Base-by-base conservation (phyloP, 2,797 vertebrate genomes). In the Pangasius krempfi region DNA sequence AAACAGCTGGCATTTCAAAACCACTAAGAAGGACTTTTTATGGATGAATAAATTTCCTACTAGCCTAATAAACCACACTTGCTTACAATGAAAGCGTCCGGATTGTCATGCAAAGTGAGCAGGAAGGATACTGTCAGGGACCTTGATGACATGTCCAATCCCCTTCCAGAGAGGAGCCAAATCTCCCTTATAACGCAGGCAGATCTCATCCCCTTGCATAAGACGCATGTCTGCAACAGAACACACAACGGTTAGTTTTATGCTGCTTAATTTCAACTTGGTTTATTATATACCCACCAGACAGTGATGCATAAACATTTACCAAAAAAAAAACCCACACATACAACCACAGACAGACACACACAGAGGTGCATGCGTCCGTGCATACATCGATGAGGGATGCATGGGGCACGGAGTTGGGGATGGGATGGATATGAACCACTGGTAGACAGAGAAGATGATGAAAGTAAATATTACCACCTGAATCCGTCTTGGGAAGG, bases 121-220 rank as follows among this genome's bases (percentile, higher is more conserved):
- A 81, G 75, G 52, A 96, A 98, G 97, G 98, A 99, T 99, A 99
- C 98, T 99, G 93, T 99, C 99, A 1, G 99, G 99, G 89, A 99
- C 99, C 95, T 99, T 99, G 95, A 99, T 99, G 90, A 99, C 99
- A 0, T 99, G 99, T 76, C 98, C 98, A 5, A 99, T 99, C 87
- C 99, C 98, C 88, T 99, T 99, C 99, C 99, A 99, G 0, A 98
- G 92, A 0, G 98, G 97, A 0, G 98, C 98, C 90, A 99, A 91
- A 92, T 99, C 98, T 90, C 99, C 99, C 87, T 99, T 99, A 94
- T 99, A 99, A 10, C 98, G 95, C 93, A 99, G 94, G 91, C 98
- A 99, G 93, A 99, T 99, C 94, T 99, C 99, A 68, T 99, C 99
- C 2, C 99, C 99, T 88, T 99, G 99, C 99, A 99, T 99, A 81